Base-by-base conservation (phyloP, 1,140 invertebrate genomes). In the Drosophila murphyi region DNA sequence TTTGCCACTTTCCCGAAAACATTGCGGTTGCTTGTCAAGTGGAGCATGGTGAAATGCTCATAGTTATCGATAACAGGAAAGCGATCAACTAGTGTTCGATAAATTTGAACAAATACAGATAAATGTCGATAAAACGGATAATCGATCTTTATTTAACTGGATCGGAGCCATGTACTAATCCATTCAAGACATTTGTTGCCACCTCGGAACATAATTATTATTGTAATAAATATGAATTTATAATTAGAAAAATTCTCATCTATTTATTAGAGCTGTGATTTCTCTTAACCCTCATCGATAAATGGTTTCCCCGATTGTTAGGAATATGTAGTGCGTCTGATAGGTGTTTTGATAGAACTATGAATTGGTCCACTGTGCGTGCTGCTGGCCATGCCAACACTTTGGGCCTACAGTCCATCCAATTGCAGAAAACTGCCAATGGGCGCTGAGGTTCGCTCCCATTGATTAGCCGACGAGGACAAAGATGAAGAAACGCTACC, bases 401-500 rank as follows among this genome's bases (percentile, higher is more conserved):
- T 28, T 45, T 31, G 37, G 37, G 37, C 5, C 54, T 8, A 41
- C 2, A 41, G 54, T 37, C n/a, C 39, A 43, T 43, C 39, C n/a
- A n/a, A n/a, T n/a, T 43, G 39, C 39, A 34, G 31, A 35, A n/a
- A 20, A 31, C 10, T 47, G 56, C 43, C 31, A 60, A 60, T 48
- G 43, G 32, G 43, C 20, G 57, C 8, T 43, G 39, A 39, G 55
- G 31, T 48, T 60, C 43, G 57, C 57, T 60, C 35, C 48, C 43
- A 48, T 48, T 60, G 57, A 60, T 60, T 60, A 31, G 41, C 55
- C 55, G 39, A 37, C 31, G 20, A 29, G 55, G 29, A 35, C 31
- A 48, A 35, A 47, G 57, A 20, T 48, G 32, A 43, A 35, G n/a
- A 60, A 34, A 34, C 43, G 57, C 57, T 60, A 47, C 57, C 43